Conservation (phyloP, 1,140 invertebrate genomes). For the Drosophila dunni region DNA sequence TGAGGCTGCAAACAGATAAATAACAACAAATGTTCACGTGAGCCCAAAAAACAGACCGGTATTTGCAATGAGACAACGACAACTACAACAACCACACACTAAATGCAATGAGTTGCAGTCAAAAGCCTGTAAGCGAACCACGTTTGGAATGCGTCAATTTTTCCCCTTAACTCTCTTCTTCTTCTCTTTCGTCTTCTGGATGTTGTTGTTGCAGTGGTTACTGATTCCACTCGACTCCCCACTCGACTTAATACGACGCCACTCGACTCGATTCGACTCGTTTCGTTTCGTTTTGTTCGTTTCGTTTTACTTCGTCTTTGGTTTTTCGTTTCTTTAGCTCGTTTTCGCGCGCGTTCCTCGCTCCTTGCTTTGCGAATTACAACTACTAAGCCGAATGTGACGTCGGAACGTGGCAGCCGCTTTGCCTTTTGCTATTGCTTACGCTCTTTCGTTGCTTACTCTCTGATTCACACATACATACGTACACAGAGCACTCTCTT, state of each 20-base stretch:
- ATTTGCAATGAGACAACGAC: conserved; percentile 54
- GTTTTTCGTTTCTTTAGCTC: conserved; percentile 38
- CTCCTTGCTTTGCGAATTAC: conserved; percentile 79
- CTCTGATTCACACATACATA: conserved; percentile 4
- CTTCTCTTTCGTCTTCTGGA: conserved; percentile 11
- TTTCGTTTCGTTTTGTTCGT: conserved; percentile 13
- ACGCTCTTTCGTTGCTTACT: conserved; percentile 30
- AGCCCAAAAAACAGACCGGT: conserved; percentile 66
- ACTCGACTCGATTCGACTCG: conserved; percentile 7
- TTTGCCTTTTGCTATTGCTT: conserved; percentile 36
- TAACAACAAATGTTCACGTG: conserved; percentile 56
- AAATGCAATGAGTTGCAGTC: conserved; percentile 35
- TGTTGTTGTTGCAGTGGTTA: conserved; percentile 56
- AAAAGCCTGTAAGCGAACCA: conserved; percentile 34
- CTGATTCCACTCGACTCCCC: conserved; percentile 43
- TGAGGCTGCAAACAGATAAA: conserved; percentile 1
- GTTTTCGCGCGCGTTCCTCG: conserved; percentile 76
- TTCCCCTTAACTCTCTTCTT: conserved; percentile 20
- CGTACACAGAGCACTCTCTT: not conserved
- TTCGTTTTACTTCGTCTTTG: conserved; percentile 22
- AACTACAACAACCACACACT: conserved; percentile 32
- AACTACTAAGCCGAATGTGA: conserved; percentile 71
- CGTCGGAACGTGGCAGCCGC: conserved; percentile 57
- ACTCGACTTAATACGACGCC: conserved; percentile 3
- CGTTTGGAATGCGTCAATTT: conserved; percentile 75